These are phyloP conservation scores for Acridotheres tristis DNA, from an alignment of 2,797 vertebrate genomes.

Conservation along the genomic window DNA sequence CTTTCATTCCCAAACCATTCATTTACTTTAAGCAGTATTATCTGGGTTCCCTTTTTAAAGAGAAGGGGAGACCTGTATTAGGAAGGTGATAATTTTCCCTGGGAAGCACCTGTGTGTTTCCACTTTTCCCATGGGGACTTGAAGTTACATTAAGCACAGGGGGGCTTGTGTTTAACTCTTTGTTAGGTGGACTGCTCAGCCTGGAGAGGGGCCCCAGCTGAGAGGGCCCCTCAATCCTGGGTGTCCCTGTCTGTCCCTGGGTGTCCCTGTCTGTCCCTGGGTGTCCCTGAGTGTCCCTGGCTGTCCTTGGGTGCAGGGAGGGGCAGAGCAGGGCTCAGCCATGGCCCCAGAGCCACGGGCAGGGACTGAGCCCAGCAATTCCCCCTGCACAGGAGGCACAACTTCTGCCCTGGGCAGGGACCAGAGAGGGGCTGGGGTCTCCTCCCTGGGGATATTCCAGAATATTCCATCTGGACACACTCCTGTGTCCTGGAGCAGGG, in stretches of 20 bases:
- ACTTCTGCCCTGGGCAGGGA: not conserved
- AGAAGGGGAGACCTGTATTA: not conserved
- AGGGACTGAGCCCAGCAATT: not conserved
- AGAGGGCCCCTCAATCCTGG: not conserved
- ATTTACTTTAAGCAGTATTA: not conserved
- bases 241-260: not conserved
- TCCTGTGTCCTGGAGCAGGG: not conserved
- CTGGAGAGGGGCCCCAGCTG: not conserved
- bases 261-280: not conserved
- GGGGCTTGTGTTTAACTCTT: not conserved
- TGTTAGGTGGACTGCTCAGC: not conserved
- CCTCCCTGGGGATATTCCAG: not conserved
- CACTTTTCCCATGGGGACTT: not conserved
- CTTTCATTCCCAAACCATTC: not conserved
- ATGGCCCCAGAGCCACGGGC: not conserved
- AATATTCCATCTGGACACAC: rapidly evolving
- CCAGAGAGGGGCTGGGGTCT: not conserved
- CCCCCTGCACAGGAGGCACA: not conserved
- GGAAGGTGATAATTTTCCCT: not conserved
- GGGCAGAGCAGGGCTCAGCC: not conserved
- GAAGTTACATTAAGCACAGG: not conserved
- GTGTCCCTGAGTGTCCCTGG: not conserved
- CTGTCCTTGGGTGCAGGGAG: not conserved
- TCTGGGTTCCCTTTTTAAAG: not conserved
- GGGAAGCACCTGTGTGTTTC: not conserved